These are phyloP conservation scores for Copidosoma floridanum DNA, from an alignment of 1,140 invertebrate genomes.

Conservation along the genomic window DNA sequence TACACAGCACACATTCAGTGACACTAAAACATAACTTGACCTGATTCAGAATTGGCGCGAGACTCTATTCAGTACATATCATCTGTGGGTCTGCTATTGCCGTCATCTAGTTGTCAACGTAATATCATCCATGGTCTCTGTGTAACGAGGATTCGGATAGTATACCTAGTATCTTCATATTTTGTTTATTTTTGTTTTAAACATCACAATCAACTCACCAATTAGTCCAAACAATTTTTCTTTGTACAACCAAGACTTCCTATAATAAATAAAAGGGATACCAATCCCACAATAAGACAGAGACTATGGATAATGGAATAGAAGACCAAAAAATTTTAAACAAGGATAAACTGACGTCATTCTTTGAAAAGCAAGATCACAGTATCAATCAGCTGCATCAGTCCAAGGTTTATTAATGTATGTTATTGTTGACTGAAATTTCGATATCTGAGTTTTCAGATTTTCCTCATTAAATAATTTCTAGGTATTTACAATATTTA, in stretches of 20 bases:
- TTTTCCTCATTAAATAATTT: neutral
- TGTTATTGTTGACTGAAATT: neutral
- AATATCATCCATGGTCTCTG: neutral
- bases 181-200: neutral
- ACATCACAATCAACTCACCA: neutral
- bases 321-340: neutral
- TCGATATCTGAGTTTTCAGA: neutral
- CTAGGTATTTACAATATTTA: neutral
- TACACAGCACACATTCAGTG: neutral
- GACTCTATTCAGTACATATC: slow-evolving; percentile 8
- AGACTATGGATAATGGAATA: neutral
- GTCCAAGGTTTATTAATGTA: slow-evolving; percentile 30
- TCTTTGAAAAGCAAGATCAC: slow-evolving; percentile 39
- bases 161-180: too few species aligned
- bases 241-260: neutral
- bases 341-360: slow-evolving; percentile 34
- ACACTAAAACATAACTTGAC: neutral
- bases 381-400: slow-evolving; percentile 41
- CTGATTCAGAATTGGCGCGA: slow-evolving; percentile 12
- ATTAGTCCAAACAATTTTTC: neutral
- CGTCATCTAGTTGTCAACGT: neutral
- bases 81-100: too few species aligned
- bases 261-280: neutral
- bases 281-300: neutral
- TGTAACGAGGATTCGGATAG: neutral